Evolutionary conservation across 2,797 vertebrate species (phyloP).

Genomic region (Glossophaga mutica): DNA sequence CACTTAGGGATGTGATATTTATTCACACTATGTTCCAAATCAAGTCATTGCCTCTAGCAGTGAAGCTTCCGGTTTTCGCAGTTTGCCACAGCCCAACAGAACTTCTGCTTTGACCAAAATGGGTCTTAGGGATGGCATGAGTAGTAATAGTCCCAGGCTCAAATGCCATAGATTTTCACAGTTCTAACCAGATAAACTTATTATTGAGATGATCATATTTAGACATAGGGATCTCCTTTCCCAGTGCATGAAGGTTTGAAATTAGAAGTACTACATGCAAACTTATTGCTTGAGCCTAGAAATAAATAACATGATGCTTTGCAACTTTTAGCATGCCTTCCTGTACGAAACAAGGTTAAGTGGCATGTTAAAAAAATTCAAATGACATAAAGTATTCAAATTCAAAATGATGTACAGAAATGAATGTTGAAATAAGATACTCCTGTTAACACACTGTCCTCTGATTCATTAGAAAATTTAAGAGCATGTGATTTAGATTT

Average conservation of each 20-base stretch:
- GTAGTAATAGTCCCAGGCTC: background rate
- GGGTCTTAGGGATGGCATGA: background rate
- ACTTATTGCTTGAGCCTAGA: background rate
- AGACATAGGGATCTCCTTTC: background rate
- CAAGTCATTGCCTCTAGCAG: background rate
- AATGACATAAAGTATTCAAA: background rate
- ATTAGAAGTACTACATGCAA: background rate
- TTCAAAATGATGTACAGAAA: background rate
- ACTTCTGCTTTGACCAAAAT: background rate
- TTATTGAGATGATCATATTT: background rate
- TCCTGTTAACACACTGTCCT: background rate
- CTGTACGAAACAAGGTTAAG: background rate
- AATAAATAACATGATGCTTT: background rate
- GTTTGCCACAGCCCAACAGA: background rate
- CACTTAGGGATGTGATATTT: background rate
- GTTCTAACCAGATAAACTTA: background rate
- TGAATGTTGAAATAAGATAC: background rate
- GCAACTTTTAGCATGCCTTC: background rate
- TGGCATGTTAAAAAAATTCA: background rate
- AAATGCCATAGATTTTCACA: background rate
- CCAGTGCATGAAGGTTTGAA: background rate
- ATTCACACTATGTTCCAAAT: background rate
- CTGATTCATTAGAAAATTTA: slow-evolving; percentile 17
- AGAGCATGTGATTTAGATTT: background rate
- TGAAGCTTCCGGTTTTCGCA: background rate